Evolutionary conservation across 2,797 vertebrate genomes (phyloP), one percentile per base, ranked within the genome.

Genomic region (Chelmon rostratus): DNA sequence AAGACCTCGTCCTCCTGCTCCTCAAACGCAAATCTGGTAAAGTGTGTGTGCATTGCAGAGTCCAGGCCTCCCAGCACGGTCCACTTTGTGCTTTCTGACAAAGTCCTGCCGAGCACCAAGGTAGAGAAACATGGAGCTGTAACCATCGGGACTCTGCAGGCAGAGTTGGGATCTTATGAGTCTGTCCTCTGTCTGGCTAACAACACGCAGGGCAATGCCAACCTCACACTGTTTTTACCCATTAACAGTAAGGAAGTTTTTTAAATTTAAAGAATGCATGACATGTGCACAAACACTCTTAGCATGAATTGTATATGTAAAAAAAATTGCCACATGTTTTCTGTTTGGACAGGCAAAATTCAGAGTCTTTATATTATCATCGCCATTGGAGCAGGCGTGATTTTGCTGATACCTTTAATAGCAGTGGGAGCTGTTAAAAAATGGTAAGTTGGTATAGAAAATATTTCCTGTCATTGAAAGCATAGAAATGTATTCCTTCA

Each of bases 41-140:
- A 73, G 21, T 95, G 95, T 66, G 38, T 86, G 67, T 95, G 94
- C 76, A 84, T 88, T 23, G 91, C 75, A 7, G 91, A 94, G n/a
- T 94, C 94, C 56, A 71, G 61, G 12, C 94, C 94, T 42, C 44
- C 88, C 40, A 82, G 93, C 46, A 57, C 6, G 11, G 70, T 95
- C 46, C 63, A 62, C 11, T 93, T 94, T 86, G 54, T 84, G 37
- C 66, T 87, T 46, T 46, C 83, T 37, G 76, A 87, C 67, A 59
- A 10, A 70, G 40, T 86, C 53, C 76, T 90, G 21, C 46, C 28
- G 8, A 85, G 62, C n/a, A 74, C 67, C 33, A 75, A 16, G 1
- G 40, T 62, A n/a, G 84, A 93, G 38, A 70, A 35, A 40, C 75
- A 89, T 0, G 82, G 77, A 31, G 68, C 65, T 19, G 9, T 92